Percentiles rank a stretch among this genome's conserved stretches.
Conservation (phyloP, 2,797 vertebrate genomes). For the Rousettus madagascariensis region DNA sequence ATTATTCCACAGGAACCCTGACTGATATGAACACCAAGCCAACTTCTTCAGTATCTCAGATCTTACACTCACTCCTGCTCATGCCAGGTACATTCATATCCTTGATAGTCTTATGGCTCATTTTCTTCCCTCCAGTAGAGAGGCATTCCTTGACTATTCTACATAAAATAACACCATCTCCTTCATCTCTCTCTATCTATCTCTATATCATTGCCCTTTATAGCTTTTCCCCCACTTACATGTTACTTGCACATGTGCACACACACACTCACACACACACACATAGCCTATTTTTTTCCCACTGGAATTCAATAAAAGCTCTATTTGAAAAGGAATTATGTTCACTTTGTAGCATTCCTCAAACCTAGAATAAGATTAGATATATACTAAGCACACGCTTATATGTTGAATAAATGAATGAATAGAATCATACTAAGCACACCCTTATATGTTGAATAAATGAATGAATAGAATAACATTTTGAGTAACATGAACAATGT, state of each 20-base stretch:
- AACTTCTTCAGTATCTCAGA: neutral
- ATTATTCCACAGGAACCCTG: neutral
- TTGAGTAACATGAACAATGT: neutral
- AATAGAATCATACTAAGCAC: neutral
- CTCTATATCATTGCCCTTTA: neutral
- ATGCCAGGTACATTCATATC: neutral
- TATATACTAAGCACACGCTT: neutral
- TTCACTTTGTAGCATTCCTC: neutral
- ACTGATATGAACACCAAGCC: neutral
- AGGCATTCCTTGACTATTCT: neutral
- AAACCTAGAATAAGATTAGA: neutral
- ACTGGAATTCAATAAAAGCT: neutral
- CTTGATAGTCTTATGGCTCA: neutral
- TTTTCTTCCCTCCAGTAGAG: neutral
- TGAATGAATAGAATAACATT: neutral
- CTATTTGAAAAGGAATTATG: neutral
- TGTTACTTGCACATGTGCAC: neutral
- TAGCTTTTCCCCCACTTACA: neutral
- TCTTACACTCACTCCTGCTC: neutral
- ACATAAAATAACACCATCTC: neutral
- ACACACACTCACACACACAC: too few species aligned
- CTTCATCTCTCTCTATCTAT: neutral
- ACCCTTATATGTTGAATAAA: neutral
- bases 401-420: neutral
- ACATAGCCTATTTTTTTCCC: neutral